Conservation (phyloP, 2,113 vertebrate species). For the Daphoenositta chrysoptera region DNA sequence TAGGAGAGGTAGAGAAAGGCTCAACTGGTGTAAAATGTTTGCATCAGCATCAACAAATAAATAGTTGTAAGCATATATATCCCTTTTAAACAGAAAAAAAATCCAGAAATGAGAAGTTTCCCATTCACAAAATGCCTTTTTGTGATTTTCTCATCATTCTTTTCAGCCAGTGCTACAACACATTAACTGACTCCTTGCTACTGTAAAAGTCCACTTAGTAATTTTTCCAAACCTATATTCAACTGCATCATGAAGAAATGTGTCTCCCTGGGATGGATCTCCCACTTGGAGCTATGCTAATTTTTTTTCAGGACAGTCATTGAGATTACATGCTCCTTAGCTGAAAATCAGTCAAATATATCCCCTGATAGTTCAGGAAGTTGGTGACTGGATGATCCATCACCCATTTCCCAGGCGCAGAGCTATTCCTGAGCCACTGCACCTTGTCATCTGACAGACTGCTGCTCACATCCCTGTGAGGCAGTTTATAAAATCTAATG, state of each 20-base stretch:
- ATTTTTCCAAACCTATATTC: not conserved
- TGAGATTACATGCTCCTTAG: not conserved
- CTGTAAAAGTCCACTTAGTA: not conserved
- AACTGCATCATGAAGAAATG: rapidly evolving
- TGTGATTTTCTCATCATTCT: not conserved
- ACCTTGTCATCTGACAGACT: not conserved
- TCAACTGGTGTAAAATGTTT: not conserved
- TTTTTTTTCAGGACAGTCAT: not conserved
- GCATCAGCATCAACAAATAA: not conserved
- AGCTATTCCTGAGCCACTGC: not conserved
- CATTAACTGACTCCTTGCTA: not conserved
- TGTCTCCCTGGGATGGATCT: not conserved
- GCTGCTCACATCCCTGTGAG: not conserved
- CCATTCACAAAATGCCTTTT: not conserved
- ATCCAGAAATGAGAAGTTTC: not conserved
- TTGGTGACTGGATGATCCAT: not conserved
- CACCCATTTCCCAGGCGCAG: not conserved
- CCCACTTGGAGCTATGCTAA: not conserved
- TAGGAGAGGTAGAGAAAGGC: not conserved
- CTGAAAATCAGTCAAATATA: not conserved
- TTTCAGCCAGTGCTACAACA: not conserved
- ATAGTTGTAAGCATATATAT: not conserved
- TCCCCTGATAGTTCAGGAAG: not conserved
- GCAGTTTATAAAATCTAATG: not conserved
- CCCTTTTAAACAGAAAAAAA: not conserved